Evolutionary conservation across 2,113 vertebrate species (phyloP).

Genomic region (Madoqua kirkii): DNA sequence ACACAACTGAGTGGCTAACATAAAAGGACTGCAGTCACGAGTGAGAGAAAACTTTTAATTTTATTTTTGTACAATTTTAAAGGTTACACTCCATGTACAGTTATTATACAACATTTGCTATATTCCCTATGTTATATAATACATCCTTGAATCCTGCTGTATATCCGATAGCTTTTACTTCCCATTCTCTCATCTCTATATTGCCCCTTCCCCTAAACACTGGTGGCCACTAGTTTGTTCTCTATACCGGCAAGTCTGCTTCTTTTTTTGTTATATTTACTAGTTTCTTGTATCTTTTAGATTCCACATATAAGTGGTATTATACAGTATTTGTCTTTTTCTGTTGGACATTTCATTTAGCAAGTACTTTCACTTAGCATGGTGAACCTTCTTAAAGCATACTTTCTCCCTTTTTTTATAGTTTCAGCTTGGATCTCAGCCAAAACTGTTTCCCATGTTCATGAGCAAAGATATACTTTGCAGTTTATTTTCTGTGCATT

Average conservation of each 20-base stretch:
- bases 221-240: background rate
- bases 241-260: background rate
- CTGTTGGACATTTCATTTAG: background rate
- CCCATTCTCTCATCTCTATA: background rate
- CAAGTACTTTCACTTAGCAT: background rate
- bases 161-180: background rate
- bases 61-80: background rate
- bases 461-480: constrained; percentile 43
- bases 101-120: background rate
- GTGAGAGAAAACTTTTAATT: background rate
- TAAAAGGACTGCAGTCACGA: background rate
- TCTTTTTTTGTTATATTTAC: background rate
- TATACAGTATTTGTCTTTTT: background rate
- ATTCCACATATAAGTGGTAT: background rate
- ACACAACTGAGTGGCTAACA: background rate
- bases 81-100: background rate
- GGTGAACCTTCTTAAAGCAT: background rate
- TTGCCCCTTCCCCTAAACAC: background rate
- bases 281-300: background rate
- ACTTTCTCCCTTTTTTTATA: background rate
- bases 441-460: constrained; percentile 49
- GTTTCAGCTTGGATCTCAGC: constrained; percentile 29
- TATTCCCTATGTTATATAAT: background rate
- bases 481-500: constrained; percentile 60
- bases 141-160: background rate